phyloP scores from a whole-genome alignment of 1,140 invertebrate species.

The Ceratoteleas bidentatus region DNA sequence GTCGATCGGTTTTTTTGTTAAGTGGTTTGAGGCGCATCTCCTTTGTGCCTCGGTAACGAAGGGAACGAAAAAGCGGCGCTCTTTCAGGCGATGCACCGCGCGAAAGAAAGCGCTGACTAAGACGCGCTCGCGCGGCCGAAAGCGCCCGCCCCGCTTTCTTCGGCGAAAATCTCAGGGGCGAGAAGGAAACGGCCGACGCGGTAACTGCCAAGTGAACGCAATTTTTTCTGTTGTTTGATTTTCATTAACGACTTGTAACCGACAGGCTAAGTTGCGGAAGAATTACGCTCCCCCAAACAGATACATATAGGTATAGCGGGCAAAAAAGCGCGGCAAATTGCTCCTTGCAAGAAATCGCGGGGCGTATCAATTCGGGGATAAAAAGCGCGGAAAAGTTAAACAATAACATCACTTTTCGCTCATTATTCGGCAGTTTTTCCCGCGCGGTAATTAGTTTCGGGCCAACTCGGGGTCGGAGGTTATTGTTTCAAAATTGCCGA shows the following conservation, averaged over 20 bases:
- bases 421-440: conserved; percentile 43
- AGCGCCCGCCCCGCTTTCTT: conserved; percentile 56
- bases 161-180: conserved; percentile 63
- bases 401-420: conserved; percentile 51
- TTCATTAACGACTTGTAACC: conserved; percentile 81
- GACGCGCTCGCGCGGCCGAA: conserved; percentile 42
- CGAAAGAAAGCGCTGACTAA: conserved; percentile 68
- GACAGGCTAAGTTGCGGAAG: conserved; percentile 66
- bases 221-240: conserved; percentile 81
- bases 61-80: conserved; percentile 55
- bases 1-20: conserved; percentile 26
- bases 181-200: conserved; percentile 62
- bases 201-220: conserved; percentile 69
- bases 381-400: conserved; percentile 57
- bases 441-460: no score
- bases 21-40: conserved; percentile 50
- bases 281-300: conserved; percentile 74
- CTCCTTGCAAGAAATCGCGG: conserved; percentile 40
- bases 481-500: no score
- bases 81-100: conserved; percentile 62
- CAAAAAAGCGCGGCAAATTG: conserved; percentile 56
- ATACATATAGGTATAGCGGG: conserved; percentile 64
- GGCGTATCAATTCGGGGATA: conserved; percentile 46
- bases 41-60: conserved; percentile 67
- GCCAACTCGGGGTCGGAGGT: no score